phyloP scores from a whole-genome alignment of 2,888 invertebrate genomes.

The Hyppa rectilinea region DNA sequence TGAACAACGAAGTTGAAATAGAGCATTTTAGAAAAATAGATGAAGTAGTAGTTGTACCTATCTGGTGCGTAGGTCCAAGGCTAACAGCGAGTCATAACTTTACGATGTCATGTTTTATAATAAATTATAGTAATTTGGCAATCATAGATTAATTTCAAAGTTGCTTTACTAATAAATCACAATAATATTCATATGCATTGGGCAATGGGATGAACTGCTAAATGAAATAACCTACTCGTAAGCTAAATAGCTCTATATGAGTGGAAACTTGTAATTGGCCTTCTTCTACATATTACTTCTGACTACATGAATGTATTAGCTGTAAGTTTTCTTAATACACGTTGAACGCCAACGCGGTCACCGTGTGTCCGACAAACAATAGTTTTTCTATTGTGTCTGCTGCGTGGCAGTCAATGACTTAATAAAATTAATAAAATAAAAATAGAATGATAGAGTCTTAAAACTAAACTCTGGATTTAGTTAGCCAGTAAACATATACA shows the following conservation, averaged over 20 bases:
- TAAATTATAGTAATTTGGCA: constrained; percentile 54
- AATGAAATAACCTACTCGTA: too few species aligned
- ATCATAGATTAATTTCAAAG: constrained; percentile 41
- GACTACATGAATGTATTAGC: too few species aligned
- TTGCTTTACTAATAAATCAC: constrained; percentile 47
- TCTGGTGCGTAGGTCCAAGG: neutral
- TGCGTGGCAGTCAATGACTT: too few species aligned
- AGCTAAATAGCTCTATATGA: too few species aligned
- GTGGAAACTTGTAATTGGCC: too few species aligned
- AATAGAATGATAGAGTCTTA: constrained; percentile 1
- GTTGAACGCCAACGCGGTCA: too few species aligned
- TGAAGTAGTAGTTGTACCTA: neutral
- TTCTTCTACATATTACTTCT: too few species aligned
- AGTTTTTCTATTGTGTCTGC: too few species aligned
- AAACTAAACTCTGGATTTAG: neutral
- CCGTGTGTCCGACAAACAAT: too few species aligned
- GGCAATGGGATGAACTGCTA: constrained; percentile 4
- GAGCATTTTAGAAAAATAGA: constrained; percentile 1
- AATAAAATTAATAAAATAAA: constrained; percentile 28
- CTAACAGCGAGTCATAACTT: neutral
- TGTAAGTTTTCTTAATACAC: too few species aligned
- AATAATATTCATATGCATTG: constrained; percentile 44
- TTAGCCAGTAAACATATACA: neutral
- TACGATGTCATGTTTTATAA: constrained; percentile 37
- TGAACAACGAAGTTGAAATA: neutral